These are phyloP conservation scores for Pseudomyrmex cubaensis DNA, from an alignment of 1,140 invertebrate genomes.

Conservation along the genomic window DNA sequence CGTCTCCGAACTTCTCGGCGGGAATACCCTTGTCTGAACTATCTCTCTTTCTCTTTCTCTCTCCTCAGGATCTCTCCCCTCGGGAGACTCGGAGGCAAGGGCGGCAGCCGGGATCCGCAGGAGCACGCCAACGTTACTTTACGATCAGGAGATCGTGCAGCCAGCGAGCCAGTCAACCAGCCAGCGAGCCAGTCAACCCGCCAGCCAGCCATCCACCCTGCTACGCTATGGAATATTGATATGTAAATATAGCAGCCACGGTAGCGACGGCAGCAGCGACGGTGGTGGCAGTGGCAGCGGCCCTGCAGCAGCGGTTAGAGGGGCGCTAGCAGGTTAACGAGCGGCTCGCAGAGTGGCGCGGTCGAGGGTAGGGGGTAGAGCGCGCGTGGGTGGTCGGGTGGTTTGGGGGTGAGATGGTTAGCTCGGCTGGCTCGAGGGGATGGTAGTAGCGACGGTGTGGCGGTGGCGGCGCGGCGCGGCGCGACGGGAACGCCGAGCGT, in stretches of 20 bases:
- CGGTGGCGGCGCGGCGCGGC: constrained; percentile 50
- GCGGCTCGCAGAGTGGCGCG: constrained; percentile 75
- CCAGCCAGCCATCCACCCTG: constrained; percentile 53
- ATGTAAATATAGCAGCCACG: constrained; percentile 81
- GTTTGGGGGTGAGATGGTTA: constrained; percentile 68
- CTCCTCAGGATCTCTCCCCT: background rate
- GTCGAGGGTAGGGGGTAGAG: constrained; percentile 57
- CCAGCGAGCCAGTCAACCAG: constrained; percentile 46
- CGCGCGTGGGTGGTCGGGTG: constrained; percentile 63
- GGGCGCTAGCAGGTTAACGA: constrained; percentile 81
- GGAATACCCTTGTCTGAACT: constrained; percentile 64
- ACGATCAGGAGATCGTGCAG: constrained; percentile 69
- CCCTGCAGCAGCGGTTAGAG: constrained; percentile 77
- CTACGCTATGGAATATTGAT: constrained; percentile 81
- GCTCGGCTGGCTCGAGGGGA: constrained; percentile 64
- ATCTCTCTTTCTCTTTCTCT: constrained; percentile 40
- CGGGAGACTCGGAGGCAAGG: background rate
- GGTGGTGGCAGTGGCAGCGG: constrained; percentile 56
- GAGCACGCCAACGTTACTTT: constrained; percentile 66
- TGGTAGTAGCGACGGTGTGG: constrained; percentile 62
- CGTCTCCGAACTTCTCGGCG: constrained; percentile 59
- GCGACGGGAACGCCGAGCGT: constrained; percentile 52
- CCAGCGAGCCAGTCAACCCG: constrained; percentile 7
- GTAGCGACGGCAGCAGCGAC: constrained; percentile 47
- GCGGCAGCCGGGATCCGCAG: constrained; percentile 52